Evolutionary conservation across 2,888 invertebrate genomes (phyloP), one percentile per base, ranked within the genome.

Genomic region (Apotomis turbidana): DNA sequence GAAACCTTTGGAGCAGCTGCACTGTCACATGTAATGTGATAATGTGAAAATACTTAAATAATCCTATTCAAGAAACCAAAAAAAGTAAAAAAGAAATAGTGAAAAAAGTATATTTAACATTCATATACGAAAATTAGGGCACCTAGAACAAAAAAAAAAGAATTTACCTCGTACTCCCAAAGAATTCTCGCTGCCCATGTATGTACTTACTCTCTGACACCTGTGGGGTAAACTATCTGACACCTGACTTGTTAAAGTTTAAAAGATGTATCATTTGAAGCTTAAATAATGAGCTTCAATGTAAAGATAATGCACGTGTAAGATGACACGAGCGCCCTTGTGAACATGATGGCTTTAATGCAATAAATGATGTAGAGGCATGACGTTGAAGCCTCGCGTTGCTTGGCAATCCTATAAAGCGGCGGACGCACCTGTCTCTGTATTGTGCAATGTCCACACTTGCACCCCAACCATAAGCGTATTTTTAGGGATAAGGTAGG

Each of bases 401-500:
- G 55, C 69, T 57, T 58, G 44, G 13, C 57, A 70, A 70, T 70
- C 70, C 64, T 70, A 70, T 70, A 63, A 70, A 44, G 41, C 64
- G 41, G 27, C 41, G 9, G 44, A 54, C n/a, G 4, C 66, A 58
- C 57, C 36, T 67, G 66, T 46, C 46, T 36, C 57, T 36, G 9
- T 36, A 5, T 41, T 4, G 41, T 41, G 6, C 49, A 41, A 5
- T 41, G 41, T 41, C 6, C 41, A 41, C 41, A 41, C 41, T 41
- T 41, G 41, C 6, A 5, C 5, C 6, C 41, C 41, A 41, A 41
- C 0, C 41, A 5, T 41, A 6, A 41, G 41, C 41, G 41, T 5
- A 6, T 41, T 41, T 41, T 6, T 41, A 6, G 41, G 3, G 41
- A 41, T 41, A 5, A 41, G 27, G 27, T 27, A 27, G 27, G 27